Base-by-base conservation (phyloP, 2,888 invertebrate species). In the Andrena haemorrhoa region DNA sequence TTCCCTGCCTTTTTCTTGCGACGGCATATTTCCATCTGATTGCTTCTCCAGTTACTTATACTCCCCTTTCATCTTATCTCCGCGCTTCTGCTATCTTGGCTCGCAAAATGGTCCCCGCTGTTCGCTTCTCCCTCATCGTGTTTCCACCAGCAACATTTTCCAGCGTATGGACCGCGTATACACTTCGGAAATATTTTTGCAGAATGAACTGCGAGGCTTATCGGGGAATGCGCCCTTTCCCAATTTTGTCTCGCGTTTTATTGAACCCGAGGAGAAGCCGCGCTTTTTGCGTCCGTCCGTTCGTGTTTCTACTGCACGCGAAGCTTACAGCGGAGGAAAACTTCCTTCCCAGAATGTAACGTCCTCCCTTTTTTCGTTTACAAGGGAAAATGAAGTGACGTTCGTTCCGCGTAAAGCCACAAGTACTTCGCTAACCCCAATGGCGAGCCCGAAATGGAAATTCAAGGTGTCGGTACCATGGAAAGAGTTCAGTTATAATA, bases 181-280 rank as follows among this genome's bases (percentile, higher is more conserved):
- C n/a, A 47, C 58, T 26, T 16, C 12, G 31, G 65, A 75, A 80
- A 80, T 70, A 75, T 66, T 49, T 49, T 80, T 2, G 16, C 8
- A 8, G 23, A 58, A 70, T 23, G 65, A 51, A 63, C 58, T 35
- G 33, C 74, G 60, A 26, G 41, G 47, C 65, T 74, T 56, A 56
- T 16, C 60, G 12, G 26, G 7, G 41, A 47, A 66, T 53, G 72
- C 41, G 29, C 31, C 41, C 71, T 51, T 60, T 5, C 41, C 60
- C 65, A 79, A 79, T 79, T 79, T 79, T 65, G 51, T 66, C 64
- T 16, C 20, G 26, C 58, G 51, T 35, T 71, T 79, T 79, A 71
- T 72, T 51, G 69, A 58, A 8, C 41, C 4, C n/a, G 16, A 10
- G 23, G 35, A 7, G n/a, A 16, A 53, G 35, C 51, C 31, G 12